Conservation (phyloP, 2,888 invertebrate genomes). For the Pseudanteris insignis region DNA sequence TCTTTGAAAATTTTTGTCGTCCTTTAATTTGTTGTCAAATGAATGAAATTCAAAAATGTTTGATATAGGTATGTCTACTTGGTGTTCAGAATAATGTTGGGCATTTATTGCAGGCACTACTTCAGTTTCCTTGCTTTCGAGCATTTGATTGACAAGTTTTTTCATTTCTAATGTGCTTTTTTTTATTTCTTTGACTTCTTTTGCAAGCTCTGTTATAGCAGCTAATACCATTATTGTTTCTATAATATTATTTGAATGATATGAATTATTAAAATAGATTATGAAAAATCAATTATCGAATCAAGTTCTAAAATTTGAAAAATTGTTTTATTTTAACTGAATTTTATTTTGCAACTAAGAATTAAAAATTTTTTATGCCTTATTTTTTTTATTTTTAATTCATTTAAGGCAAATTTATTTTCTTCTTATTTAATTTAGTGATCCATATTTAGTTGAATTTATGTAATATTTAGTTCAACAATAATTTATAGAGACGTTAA, state of each 20-base stretch:
- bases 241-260: constrained; percentile 15
- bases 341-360: too few relatives aligned
- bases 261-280: constrained; percentile 14
- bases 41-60: constrained; percentile 30
- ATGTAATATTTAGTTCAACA: too few relatives aligned
- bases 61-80: constrained; percentile 33
- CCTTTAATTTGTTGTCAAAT: constrained; percentile 33
- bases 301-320: too few relatives aligned
- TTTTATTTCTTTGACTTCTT: constrained; percentile 39
- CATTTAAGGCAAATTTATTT: too few relatives aligned
- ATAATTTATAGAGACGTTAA: too few relatives aligned
- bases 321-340: too few relatives aligned
- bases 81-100: constrained; percentile 28
- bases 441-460: too few relatives aligned
- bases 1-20: constrained; percentile 34
- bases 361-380: too few relatives aligned
- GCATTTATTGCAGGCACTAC: constrained; percentile 30
- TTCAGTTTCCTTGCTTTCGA: constrained; percentile 30
- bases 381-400: too few relatives aligned
- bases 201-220: constrained; percentile 29
- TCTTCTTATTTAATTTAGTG: too few relatives aligned
- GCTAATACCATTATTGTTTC: constrained; percentile 28
- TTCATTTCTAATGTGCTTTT: constrained; percentile 37
- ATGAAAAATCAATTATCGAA: too few relatives aligned
- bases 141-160: constrained; percentile 31